Evolutionary conservation across 2,113 vertebrate genomes (phyloP).

Genomic region (Halcyon senegalensis): DNA sequence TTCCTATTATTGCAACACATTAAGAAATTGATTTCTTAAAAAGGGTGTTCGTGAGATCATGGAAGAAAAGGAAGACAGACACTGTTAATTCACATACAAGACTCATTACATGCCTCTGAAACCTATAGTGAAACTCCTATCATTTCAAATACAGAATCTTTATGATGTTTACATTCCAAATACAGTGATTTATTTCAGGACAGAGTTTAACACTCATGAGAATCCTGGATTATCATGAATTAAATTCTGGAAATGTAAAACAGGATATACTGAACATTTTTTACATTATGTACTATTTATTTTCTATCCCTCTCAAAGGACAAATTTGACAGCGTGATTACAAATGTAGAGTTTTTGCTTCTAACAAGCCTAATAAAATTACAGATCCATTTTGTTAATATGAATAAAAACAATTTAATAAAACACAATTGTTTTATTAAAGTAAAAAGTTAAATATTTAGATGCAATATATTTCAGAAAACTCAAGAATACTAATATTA

Average conservation of each 20-base stretch:
- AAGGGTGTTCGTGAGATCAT: not conserved
- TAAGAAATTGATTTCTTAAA: constrained; percentile 12
- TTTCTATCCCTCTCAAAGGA: not conserved
- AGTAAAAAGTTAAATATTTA: not conserved
- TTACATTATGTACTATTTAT: not conserved
- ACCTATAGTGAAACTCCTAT: not conserved
- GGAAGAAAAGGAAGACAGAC: not conserved
- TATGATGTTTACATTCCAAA: not conserved
- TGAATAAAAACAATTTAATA: too few species aligned
- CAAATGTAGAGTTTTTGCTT: not conserved
- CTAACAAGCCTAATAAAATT: not conserved
- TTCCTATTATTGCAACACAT: not conserved
- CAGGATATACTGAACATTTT: not conserved
- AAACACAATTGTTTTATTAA: not conserved
- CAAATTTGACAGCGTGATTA: not conserved
- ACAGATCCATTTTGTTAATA: not conserved
- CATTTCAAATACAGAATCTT: not conserved
- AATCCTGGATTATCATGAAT: not conserved
- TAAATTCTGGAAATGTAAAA: not conserved
- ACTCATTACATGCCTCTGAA: not conserved
- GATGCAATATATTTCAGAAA: not conserved
- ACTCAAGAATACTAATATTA: not conserved
- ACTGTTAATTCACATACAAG: not conserved
- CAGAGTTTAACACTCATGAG: not conserved
- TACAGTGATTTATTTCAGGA: not conserved